These are phyloP conservation scores for Conus betulinus DNA, from an alignment of 1,140 invertebrate genomes.

Conservation along the genomic window DNA sequence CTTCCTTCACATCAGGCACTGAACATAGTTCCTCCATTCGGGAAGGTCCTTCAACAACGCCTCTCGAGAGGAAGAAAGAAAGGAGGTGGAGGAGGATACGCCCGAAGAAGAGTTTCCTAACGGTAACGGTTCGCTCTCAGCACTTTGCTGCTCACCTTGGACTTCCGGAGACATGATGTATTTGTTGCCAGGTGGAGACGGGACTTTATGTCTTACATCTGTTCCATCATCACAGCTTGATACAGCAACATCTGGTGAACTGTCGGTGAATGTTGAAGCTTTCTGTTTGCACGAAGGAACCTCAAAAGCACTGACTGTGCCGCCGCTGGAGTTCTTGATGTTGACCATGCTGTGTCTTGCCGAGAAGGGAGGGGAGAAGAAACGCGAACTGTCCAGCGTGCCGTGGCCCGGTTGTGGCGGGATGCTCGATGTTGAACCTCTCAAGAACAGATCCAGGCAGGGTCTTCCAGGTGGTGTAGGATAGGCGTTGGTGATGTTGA, in stretches of 20 bases:
- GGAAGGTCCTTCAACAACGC: constrained; percentile 5
- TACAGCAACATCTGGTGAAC: not conserved
- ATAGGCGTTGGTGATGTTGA: constrained; percentile 54
- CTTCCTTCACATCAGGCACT: not conserved
- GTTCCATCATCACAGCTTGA: not conserved
- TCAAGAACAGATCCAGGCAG: constrained; percentile 21
- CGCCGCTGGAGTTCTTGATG: not conserved
- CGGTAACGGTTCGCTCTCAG: not conserved
- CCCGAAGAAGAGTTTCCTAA: not conserved
- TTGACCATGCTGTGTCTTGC: not conserved
- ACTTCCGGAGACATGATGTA: not conserved
- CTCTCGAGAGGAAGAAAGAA: not conserved
- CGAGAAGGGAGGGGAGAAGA: not conserved
- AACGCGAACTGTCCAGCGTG: not conserved
- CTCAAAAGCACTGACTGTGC: not conserved
- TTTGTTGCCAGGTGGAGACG: not conserved
- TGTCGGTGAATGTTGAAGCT: not conserved
- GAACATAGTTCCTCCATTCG: constrained; percentile 24
- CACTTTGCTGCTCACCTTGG: not conserved
- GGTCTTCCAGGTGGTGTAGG: not conserved
- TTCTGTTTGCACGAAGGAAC: constrained; percentile 11
- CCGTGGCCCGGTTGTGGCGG: not conserved
- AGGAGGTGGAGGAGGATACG: constrained; percentile 10
- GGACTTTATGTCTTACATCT: not conserved
- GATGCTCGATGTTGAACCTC: not conserved